Conservation (phyloP, 2,797 vertebrate species). For the Dendrocincla fuliginosa region DNA sequence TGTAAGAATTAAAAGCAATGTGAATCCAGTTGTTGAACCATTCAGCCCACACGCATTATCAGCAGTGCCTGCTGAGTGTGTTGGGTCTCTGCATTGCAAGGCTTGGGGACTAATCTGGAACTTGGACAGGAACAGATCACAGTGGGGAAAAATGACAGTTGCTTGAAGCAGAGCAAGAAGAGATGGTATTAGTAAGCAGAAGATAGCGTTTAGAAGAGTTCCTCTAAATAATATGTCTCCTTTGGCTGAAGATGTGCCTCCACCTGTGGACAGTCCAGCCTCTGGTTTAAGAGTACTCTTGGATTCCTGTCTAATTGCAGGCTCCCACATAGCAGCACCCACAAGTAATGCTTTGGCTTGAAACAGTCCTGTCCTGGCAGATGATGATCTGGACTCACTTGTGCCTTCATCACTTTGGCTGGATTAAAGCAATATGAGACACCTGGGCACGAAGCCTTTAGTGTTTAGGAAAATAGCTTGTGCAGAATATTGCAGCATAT, state of each 20-base stretch:
- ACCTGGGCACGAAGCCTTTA: conserved; percentile 46
- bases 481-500: conserved; percentile 9
- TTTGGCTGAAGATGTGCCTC: not conserved
- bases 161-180: not conserved
- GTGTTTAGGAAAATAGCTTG: conserved; percentile 5
- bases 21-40: not conserved
- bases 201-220: not conserved
- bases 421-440: conserved; percentile 36
- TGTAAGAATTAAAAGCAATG: not conserved
- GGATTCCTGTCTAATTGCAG: not conserved
- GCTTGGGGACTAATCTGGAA: not conserved
- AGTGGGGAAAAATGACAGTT: not conserved
- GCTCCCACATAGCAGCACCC: conserved; percentile 39
- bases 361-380: not conserved
- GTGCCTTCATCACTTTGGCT: conserved; percentile 56
- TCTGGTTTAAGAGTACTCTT: not conserved
- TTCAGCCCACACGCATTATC: not conserved
- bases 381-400: conserved; percentile 1
- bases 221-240: not conserved
- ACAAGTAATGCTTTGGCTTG: conserved; percentile 36
- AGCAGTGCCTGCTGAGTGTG: not conserved
- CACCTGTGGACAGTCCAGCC: not conserved
- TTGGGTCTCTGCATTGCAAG: not conserved
- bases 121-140: not conserved
- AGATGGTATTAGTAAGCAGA: not conserved